Evolutionary conservation across 2,797 vertebrate genomes (phyloP), one percentile per base, ranked within the genome.

Genomic region (Vespertilio murinus): DNA sequence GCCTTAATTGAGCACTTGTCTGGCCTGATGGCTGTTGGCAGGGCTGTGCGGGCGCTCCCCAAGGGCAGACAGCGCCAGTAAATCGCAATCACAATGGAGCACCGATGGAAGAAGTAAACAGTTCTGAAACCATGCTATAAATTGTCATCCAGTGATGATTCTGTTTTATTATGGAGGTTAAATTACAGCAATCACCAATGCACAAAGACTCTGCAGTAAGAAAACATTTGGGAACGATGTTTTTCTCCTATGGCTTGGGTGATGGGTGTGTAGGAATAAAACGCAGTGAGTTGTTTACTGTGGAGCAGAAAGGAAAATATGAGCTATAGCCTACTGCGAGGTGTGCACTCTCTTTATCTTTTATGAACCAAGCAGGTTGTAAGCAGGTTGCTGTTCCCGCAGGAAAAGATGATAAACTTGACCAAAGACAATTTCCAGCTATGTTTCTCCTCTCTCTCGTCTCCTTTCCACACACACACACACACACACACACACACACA

Each of bases 171-270:
- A 88, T 78, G 70, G 95, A 96, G 95, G 93, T 97, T 96, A 98
- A 98, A 98, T 98, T 97, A 95, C 88, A 96, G 95, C 95, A 98
- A 97, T 98, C 96, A 71, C n/a, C 85, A 95, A 88, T 20, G 59
- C 93, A 97, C 96, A 98, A 97, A 97, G 96, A 79, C 61, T 0
- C 88, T 86, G 65, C 85, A 90, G 96, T 96, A 97, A 96, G 96
- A 95, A 96, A 94, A 92, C 91, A 80, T 97, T 97, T 64, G 3
- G 96, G 97, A 96, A 97, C 93, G 97, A 91, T 93, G 93, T 96
- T 40, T 96, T 95, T 88, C 83, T 89, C 96, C 40, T 90, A 33
- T 91, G 96, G 96, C 89, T 96, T 78, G 4, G 82, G 85, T 87
- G 96, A 95, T 95, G 91, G 82, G 95, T 96, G 88, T 33, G n/a